Evolutionary conservation across 2,797 vertebrate species (phyloP).

Genomic region (Mallotus villosus): DNA sequence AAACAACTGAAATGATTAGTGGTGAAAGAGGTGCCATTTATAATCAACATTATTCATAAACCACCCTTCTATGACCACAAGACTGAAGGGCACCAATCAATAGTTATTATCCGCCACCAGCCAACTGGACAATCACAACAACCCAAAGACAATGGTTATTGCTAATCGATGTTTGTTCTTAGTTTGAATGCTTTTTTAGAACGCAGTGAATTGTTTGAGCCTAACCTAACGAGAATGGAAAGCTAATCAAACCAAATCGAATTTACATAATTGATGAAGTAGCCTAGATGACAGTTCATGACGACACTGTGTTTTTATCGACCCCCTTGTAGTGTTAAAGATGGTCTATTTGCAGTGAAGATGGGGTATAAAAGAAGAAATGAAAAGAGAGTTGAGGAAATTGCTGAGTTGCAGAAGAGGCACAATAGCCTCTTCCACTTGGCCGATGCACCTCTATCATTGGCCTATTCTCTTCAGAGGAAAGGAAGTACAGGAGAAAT

Average conservation of each 20-base stretch:
- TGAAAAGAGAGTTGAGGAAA: not conserved
- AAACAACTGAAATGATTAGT: slow-evolving; percentile 26
- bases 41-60: slow-evolving; percentile 29
- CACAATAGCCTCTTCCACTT: slow-evolving; percentile 10
- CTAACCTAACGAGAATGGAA: not conserved
- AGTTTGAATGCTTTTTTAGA: not conserved
- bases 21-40: slow-evolving; percentile 27
- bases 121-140: slow-evolving; percentile 7
- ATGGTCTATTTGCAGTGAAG: not conserved
- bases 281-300: not conserved
- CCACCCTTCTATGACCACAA: slow-evolving; percentile 3
- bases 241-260: not conserved
- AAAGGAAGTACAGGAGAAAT: slow-evolving; percentile 28
- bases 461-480: slow-evolving; percentile 13
- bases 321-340: not conserved
- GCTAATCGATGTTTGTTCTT: slow-evolving; percentile 12
- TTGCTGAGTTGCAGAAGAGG: slow-evolving; percentile 23
- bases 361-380: not conserved
- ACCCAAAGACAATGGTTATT: not conserved
- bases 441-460: not conserved
- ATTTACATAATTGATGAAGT: not conserved
- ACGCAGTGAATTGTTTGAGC: not conserved
- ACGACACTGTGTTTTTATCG: not conserved
- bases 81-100: slow-evolving; percentile 20
- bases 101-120: not conserved